Evolutionary conservation across 2,888 invertebrate genomes (phyloP), one percentile per base, ranked within the genome.

Genomic region (Thecophora atra): DNA sequence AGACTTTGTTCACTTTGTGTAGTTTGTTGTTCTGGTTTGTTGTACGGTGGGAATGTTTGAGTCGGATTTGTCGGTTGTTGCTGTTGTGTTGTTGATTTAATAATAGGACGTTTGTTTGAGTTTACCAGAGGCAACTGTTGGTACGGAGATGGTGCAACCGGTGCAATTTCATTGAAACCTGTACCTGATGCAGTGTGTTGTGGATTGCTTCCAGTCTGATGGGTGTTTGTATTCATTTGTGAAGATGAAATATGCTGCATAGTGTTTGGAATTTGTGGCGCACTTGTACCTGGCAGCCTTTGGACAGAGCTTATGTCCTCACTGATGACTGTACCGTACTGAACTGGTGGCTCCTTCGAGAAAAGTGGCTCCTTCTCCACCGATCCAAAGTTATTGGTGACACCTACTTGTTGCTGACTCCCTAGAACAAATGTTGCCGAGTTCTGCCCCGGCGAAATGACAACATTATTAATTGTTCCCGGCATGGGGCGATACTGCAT

Each of bases 351-450:
- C 3, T 83, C 83, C 72, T 83, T 83, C 1, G 81, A 76, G 66
- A 87, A 89, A 0, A 88, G 86, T 37, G 87, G 87, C 73, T 89
- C 89, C 71, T 89, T 89, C 42, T 88, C 82, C 0, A 89, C 85
- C 1, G 86, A 87, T 0, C 88, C 89, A 21, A 86, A 87, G 28
- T 86, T 84, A 62, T 87, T 87, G 3, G 79, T 74, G 24, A 85
- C 84, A n/a, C 85, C 84, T 0, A 91, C 90, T 72, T 89, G 89
- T 78, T 91, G 91, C 72, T 90, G 89, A 77, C 91, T 89, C 5
- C 91, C 91, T 1, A 91, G 86, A 0, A 91, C 90, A 79, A 91
- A 91, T 0, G 90, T 89, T 0, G 91, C 90, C 0, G 89, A 90
- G 72, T 91, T 89, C 80, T 91, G 91, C 68, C 89, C 89, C 0